phyloP scores from a whole-genome alignment of 1,140 invertebrate species.

The Drosophila saltans region DNA sequence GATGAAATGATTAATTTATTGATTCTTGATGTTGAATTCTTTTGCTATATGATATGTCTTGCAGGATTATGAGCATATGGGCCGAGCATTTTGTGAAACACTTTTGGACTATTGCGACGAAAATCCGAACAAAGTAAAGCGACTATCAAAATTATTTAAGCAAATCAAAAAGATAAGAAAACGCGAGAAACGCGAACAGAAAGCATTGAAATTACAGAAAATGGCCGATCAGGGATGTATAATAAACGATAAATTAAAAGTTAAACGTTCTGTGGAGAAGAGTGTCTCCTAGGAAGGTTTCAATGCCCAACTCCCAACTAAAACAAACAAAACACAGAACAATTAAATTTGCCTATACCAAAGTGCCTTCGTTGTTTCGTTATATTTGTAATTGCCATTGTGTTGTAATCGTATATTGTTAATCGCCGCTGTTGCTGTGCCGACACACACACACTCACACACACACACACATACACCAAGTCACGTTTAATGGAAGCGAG shows the following conservation, averaged over 20 bases:
- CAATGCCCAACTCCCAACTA: neutral
- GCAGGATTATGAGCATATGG: constrained; percentile 89
- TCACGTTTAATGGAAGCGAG: neutral
- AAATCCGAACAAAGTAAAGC: constrained; percentile 92
- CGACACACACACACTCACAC: neutral
- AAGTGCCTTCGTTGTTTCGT: constrained; percentile 2
- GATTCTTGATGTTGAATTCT: neutral
- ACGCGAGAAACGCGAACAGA: constrained; percentile 82
- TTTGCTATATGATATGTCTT: neutral
- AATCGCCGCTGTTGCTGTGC: constrained; percentile 6
- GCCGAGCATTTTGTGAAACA: constrained; percentile 95
- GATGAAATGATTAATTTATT: too few species aligned
- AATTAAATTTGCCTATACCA: constrained; percentile 15
- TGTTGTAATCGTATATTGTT: neutral
- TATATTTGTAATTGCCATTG: constrained; percentile 3
- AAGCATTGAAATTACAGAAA: constrained; percentile 83
- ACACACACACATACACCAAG: neutral
- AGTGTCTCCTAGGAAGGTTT: constrained; percentile 77
- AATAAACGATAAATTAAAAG: constrained; percentile 79
- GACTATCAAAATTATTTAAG: constrained; percentile 90
- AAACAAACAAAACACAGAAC: neutral
- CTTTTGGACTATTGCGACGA: constrained; percentile 95
- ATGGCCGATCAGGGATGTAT: constrained; percentile 83
- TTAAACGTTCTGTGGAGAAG: constrained; percentile 80
- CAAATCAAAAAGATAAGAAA: constrained; percentile 90